A percentile compares a stretch with the other conserved stretches of the same genome.
phyloP scores from a whole-genome alignment of 2,113 vertebrate species.

The Ailuropoda melanoleuca region DNA sequence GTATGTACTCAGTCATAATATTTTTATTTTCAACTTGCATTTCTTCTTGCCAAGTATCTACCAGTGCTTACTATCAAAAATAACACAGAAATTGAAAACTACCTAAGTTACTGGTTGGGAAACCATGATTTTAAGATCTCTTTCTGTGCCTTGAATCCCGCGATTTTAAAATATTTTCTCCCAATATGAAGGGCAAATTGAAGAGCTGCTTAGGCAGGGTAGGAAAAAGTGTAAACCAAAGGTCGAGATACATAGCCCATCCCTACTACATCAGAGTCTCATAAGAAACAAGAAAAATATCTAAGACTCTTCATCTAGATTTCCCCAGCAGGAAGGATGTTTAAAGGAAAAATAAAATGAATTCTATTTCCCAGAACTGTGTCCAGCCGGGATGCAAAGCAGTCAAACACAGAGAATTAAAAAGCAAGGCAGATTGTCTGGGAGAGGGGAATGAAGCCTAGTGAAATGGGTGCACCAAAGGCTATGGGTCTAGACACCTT shows the following conservation, averaged over 20 bases:
- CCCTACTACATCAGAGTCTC: not conserved
- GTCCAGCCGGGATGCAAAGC: not conserved
- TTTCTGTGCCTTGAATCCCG: not conserved
- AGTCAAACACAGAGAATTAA: not conserved
- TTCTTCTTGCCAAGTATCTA: not conserved
- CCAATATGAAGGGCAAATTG: not conserved
- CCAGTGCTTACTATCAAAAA: not conserved
- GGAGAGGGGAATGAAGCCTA: not conserved
- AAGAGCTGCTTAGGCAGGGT: not conserved
- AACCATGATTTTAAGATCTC: not conserved
- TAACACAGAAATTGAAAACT: not conserved
- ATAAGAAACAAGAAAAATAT: not conserved
- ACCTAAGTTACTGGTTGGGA: not conserved
- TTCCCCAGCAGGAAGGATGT: not conserved
- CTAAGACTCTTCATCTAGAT: not conserved
- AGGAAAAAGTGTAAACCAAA: not conserved
- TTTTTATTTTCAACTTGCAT: not conserved
- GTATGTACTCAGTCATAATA: not conserved
- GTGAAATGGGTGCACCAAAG: not conserved
- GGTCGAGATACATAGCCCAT: not conserved
- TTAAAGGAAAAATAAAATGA: constrained; percentile 21
- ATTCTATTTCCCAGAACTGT: not conserved
- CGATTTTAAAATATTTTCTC: not conserved
- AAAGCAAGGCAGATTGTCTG: not conserved
- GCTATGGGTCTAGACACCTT: not conserved